Evolutionary conservation across 53 echinoderm and acorn worm genomes (phyloP).

Genomic region (Patiria pectinifera): DNA sequence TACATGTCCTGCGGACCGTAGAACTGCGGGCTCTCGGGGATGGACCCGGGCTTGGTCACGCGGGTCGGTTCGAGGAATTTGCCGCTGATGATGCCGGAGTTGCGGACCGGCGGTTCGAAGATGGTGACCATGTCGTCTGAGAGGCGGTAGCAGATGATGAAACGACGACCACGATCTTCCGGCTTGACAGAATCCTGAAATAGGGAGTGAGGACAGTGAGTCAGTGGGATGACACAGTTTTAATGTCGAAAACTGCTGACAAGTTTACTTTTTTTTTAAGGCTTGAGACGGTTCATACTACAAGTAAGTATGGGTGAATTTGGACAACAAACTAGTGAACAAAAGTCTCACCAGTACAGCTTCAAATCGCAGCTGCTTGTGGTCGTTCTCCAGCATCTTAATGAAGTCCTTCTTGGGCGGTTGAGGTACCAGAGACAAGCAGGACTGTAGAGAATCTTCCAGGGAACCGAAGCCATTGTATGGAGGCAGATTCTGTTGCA

Average conservation of each 20-base stretch:
- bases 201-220: background rate
- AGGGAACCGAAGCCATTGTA: conserved; percentile 98
- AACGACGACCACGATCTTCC: conserved; percentile 91
- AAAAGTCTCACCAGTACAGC: conserved; percentile 84
- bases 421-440: conserved; percentile 95
- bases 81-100: conserved; percentile 97
- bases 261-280: background rate
- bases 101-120: conserved; percentile 97
- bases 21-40: conserved; percentile 81
- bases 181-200: conserved; percentile 91
- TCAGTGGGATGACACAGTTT: background rate
- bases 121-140: conserved; percentile 98
- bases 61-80: conserved; percentile 96
- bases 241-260: background rate
- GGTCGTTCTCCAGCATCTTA: conserved; percentile 99
- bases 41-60: conserved; percentile 84
- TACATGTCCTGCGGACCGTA: conserved; percentile 91
- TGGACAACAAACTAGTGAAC: background rate
- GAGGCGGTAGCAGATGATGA: conserved; percentile 94
- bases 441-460: conserved; percentile 95
- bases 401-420: conserved; percentile 99
- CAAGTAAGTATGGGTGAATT: background rate
- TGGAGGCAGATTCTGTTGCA: conserved; percentile 79
- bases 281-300: background rate
- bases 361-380: conserved; percentile 93